These are phyloP conservation scores for Drosophila arizonae DNA, from an alignment of 1,140 invertebrate genomes.

Conservation along the genomic window DNA sequence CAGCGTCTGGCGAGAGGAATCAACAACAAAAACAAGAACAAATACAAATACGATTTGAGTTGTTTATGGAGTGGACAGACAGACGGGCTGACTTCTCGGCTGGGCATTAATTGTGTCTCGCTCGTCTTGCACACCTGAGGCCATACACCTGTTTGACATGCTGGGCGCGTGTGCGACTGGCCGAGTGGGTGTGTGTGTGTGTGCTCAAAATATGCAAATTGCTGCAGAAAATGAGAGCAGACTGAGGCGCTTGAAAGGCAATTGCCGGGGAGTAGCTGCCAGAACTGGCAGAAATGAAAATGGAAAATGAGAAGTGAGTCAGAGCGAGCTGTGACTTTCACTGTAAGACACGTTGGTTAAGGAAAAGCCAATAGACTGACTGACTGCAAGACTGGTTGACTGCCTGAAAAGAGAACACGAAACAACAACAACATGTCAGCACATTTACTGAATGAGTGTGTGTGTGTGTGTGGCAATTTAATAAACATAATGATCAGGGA, in stretches of 20 bases:
- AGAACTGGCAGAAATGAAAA: slow-evolving; percentile 5
- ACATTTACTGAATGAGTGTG: neutral
- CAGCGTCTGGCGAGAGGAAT: too few species aligned
- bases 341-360: neutral
- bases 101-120: slow-evolving; percentile 12
- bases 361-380: neutral
- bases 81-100: slow-evolving; percentile 49
- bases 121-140: slow-evolving; percentile 34
- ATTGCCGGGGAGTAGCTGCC: neutral
- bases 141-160: slow-evolving; percentile 23
- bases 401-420: slow-evolving; percentile 28
- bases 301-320: slow-evolving; percentile 20
- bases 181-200: slow-evolving; percentile 13
- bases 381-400: slow-evolving; percentile 1
- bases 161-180: neutral
- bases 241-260: neutral
- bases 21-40: neutral
- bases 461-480: slow-evolving; percentile 61
- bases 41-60: slow-evolving; percentile 15
- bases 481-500: slow-evolving; percentile 67
- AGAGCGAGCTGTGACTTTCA: slow-evolving; percentile 32
- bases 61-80: slow-evolving; percentile 22
- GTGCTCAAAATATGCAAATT: slow-evolving; percentile 57
- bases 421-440: slow-evolving; percentile 10
- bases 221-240: slow-evolving; percentile 16